phyloP scores from a whole-genome alignment of 2,888 invertebrate genomes.

The Lomographa bimaculata region DNA sequence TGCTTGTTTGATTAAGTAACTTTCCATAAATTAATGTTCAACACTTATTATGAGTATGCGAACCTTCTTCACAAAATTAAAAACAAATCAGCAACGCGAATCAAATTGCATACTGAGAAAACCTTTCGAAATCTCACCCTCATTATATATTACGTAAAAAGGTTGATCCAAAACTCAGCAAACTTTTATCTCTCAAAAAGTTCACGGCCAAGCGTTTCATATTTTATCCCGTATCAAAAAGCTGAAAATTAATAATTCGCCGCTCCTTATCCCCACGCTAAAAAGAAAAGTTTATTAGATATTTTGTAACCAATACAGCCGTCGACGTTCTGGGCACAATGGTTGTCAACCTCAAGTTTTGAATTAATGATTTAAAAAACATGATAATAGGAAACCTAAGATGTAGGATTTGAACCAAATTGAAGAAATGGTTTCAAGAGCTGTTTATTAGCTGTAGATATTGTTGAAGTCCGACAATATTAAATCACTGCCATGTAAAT shows the following conservation, averaged over 20 bases:
- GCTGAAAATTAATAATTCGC: constrained; percentile 28
- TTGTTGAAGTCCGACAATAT: too few species aligned
- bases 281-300: constrained; percentile 31
- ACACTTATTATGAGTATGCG: too few species aligned
- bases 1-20: too few species aligned
- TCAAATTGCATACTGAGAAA: constrained; percentile 17
- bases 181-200: constrained; percentile 43
- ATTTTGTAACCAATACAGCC: constrained; percentile 29
- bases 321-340: constrained; percentile 25
- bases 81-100: constrained; percentile 16
- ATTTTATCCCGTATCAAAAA: constrained; percentile 33
- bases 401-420: too few species aligned
- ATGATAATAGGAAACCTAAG: neutral
- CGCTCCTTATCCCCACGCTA: constrained; percentile 24
- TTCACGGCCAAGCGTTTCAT: constrained; percentile 41
- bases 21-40: too few species aligned
- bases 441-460: too few species aligned
- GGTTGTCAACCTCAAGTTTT: constrained; percentile 9
- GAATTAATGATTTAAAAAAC: constrained; percentile 17
- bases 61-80: too few species aligned
- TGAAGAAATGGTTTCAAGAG: too few species aligned
- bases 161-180: constrained; percentile 36
- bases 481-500: too few species aligned
- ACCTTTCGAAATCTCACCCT: constrained; percentile 33
- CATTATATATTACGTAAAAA: constrained; percentile 41